phyloP scores from a whole-genome alignment of 2,888 invertebrate species.

The Drosophila robusta region DNA sequence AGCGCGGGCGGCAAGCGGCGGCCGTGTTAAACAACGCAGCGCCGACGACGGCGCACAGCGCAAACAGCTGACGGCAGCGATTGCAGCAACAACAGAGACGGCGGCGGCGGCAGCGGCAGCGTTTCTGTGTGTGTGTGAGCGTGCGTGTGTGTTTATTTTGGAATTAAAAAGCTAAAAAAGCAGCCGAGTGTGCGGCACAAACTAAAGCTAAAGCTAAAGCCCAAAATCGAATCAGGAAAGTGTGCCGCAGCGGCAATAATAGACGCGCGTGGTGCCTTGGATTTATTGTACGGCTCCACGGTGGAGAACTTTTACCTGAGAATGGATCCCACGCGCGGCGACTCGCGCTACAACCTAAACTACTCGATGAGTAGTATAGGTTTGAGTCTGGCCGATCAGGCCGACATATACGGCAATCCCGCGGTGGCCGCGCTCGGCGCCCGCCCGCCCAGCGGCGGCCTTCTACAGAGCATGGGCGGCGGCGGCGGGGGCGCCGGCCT shows the following conservation, averaged over 20 bases:
- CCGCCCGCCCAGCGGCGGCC: constrained; percentile 88
- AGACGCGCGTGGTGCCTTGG: constrained; percentile 82
- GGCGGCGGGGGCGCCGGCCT: constrained; percentile 77
- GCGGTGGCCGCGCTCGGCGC: constrained; percentile 82
- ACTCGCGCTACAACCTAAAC: constrained; percentile 95
- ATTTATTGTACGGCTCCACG: constrained; percentile 80
- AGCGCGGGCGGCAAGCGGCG: constrained; percentile 28
- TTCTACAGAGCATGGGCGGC: constrained; percentile 85
- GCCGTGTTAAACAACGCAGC: constrained; percentile 23
- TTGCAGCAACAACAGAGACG: constrained; percentile 6
- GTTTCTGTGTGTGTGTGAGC: constrained; percentile 21
- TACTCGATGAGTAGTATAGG: constrained; percentile 93
- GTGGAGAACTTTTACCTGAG: constrained; percentile 85
- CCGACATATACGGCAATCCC: constrained; percentile 91
- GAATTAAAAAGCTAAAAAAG: constrained; percentile 66
- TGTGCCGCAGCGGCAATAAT: constrained; percentile 75
- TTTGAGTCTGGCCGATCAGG: constrained; percentile 91
- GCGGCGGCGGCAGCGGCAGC: constrained; percentile 9
- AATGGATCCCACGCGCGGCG: constrained; percentile 96
- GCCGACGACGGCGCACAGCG: constrained; percentile 34
- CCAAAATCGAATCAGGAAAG: constrained; percentile 48
- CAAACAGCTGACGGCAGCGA: constrained; percentile 59
- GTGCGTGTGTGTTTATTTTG: constrained; percentile 74
- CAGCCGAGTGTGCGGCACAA: constrained; percentile 49
- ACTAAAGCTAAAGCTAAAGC: constrained; percentile 56